Percentiles rank a stretch among this genome's conserved stretches.
Evolutionary conservation across 2,888 invertebrate genomes (phyloP).

Genomic region (Nemotelus nigrinus): DNA sequence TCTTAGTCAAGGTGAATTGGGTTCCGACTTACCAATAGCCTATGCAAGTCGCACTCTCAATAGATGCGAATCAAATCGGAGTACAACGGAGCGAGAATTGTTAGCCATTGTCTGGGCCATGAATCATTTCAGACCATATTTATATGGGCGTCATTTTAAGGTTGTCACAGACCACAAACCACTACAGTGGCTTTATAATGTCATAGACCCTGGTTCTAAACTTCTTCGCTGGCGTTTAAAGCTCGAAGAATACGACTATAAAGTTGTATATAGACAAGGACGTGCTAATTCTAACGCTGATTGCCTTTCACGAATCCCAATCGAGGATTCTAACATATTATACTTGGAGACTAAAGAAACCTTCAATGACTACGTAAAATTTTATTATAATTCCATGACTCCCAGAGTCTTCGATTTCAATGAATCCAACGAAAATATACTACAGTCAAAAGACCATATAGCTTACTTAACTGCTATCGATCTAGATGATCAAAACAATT

Average conservation of each 20-base stretch:
- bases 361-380: constrained; percentile 3
- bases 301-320: background rate
- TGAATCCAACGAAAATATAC: constrained; percentile 8
- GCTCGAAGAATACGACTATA: background rate
- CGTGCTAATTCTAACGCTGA: background rate
- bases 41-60: background rate
- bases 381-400: constrained; percentile 6
- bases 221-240: background rate
- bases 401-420: background rate
- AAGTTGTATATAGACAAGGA: constrained; percentile 4
- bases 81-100: constrained; percentile 2
- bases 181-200: constrained; percentile 7
- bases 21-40: background rate
- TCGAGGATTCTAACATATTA: background rate
- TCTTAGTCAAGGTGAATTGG: background rate
- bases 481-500: background rate
- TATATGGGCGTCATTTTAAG: background rate
- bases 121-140: background rate
- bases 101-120: background rate
- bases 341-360: background rate
- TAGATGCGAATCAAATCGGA: background rate
- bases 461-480: too few relatives aligned
- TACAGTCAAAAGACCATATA: too few relatives aligned
- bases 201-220: background rate
- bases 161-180: background rate